Evolutionary conservation across 2,797 vertebrate species (phyloP).

Genomic region (Sparus aurata): DNA sequence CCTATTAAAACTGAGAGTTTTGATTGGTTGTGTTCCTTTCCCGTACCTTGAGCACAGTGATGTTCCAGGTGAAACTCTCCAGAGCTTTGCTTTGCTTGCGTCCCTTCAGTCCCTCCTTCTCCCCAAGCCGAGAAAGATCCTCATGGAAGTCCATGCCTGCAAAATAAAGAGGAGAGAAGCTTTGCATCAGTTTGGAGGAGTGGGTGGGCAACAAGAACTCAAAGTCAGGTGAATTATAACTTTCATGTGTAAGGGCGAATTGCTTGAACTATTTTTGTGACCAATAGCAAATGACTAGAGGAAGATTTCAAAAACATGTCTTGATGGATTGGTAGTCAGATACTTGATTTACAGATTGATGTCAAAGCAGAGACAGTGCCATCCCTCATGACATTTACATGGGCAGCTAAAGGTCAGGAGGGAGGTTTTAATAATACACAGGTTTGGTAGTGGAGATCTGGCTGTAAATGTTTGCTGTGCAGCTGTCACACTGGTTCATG

Average conservation of each 20-base stretch:
- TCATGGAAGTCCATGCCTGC: slow-evolving; percentile 96
- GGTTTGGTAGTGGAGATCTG: background rate
- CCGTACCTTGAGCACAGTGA: slow-evolving; percentile 85
- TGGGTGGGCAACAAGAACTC: background rate
- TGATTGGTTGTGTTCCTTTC: too few relatives aligned
- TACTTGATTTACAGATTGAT: slow-evolving; percentile 39
- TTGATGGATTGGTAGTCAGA: slow-evolving; percentile 1
- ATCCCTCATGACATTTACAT: slow-evolving; percentile 39
- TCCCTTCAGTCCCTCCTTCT: slow-evolving; percentile 94
- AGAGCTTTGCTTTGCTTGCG: slow-evolving; percentile 85
- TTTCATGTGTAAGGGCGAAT: background rate
- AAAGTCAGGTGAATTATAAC: background rate
- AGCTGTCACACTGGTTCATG: background rate
- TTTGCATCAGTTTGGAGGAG: background rate
- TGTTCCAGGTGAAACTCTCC: slow-evolving; percentile 88
- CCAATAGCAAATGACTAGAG: background rate
- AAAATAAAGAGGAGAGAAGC: background rate
- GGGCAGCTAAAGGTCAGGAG: slow-evolving; percentile 55
- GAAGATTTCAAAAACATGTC: background rate
- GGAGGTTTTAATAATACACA: slow-evolving; percentile 14
- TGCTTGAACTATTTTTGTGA: background rate
- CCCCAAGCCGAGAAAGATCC: slow-evolving; percentile 92
- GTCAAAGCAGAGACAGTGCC: background rate
- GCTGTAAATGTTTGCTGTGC: background rate
- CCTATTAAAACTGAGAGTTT: background rate